Conservation (phyloP, 2,113 vertebrate species). For the Phaetusa simplex region DNA sequence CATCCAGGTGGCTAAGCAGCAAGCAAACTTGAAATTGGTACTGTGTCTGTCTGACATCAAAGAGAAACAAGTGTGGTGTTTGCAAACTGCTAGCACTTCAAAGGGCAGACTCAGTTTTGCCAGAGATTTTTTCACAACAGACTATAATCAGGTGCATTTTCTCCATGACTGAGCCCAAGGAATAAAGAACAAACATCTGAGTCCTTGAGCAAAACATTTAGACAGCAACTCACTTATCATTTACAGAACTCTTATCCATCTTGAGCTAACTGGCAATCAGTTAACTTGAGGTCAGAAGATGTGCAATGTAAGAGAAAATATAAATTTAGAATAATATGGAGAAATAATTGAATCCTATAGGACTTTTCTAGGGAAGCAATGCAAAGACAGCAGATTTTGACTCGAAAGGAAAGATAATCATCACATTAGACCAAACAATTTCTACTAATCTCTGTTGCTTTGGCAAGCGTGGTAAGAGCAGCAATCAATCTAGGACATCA, state of each 20-base stretch:
- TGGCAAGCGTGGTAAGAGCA: background rate
- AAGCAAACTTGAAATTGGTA: background rate
- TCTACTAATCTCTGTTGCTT: background rate
- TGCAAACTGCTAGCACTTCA: background rate
- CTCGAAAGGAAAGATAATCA: background rate
- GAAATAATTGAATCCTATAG: background rate
- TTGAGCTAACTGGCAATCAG: background rate
- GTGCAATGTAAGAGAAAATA: background rate
- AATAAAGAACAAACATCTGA: background rate
- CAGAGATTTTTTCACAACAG: background rate
- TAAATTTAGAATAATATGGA: background rate
- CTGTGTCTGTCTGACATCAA: background rate
- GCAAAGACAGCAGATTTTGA: background rate
- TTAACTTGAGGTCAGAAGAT: background rate
- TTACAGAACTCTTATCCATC: background rate
- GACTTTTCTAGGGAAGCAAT: background rate
- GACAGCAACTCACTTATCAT: background rate
- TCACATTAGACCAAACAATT: background rate
- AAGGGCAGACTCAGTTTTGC: background rate
- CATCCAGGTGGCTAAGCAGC: background rate
- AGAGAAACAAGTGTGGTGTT: background rate
- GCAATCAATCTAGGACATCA: background rate
- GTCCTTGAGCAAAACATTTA: background rate
- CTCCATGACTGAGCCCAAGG: background rate
- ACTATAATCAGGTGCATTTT: background rate